phyloP scores from a whole-genome alignment of 2,888 invertebrate species.

The Dolichopus griseipennis region DNA sequence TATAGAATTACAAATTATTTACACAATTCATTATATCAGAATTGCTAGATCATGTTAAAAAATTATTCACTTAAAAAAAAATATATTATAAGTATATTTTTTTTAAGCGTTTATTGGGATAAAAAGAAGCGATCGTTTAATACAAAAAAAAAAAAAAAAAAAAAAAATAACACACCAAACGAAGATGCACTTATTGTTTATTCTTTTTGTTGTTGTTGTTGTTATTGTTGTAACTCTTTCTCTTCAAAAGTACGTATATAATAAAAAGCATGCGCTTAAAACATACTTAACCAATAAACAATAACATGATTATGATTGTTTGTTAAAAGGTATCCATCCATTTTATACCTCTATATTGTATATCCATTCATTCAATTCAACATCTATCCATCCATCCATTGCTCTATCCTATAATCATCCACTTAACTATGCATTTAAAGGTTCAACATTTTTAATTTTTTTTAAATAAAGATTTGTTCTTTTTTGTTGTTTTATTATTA shows the following conservation, averaged over 20 bases:
- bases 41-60: constrained; percentile 6
- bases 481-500: too few relatives aligned
- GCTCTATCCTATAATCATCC: background rate
- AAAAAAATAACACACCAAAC: too few relatives aligned
- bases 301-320: background rate
- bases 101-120: too few relatives aligned
- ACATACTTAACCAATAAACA: background rate
- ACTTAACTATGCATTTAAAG: background rate
- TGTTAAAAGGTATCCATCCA: background rate
- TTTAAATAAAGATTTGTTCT: too few relatives aligned
- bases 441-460: background rate
- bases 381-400: background rate
- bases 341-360: too few relatives aligned
- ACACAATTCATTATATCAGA: constrained; percentile 1
- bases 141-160: too few relatives aligned
- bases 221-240: too few relatives aligned
- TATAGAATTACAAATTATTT: constrained; percentile 6
- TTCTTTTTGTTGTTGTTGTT: too few relatives aligned
- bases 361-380: too few relatives aligned
- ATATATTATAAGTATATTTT: background rate
- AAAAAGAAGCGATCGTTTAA: too few relatives aligned
- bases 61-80: constrained; percentile 2
- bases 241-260: too few relatives aligned
- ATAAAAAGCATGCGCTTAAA: background rate
- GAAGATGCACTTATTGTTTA: too few relatives aligned